Evolutionary conservation across 1,140 invertebrate species (phyloP), one percentile per base, ranked within the genome.

Genomic region (Calephelis nemesis): DNA sequence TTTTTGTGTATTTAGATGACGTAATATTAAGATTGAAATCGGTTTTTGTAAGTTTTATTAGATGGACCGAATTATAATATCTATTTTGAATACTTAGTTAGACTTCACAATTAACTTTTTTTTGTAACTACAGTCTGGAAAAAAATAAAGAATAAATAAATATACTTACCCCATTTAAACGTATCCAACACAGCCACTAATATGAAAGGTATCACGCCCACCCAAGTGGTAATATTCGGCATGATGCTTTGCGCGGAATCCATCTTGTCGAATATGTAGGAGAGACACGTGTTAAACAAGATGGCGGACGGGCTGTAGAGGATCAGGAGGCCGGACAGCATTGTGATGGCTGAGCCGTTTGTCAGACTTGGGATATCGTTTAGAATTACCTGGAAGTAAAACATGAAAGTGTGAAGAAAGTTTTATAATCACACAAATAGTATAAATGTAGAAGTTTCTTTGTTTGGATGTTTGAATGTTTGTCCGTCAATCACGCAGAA

Each of bases 261-360:
- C 92, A 94, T 94, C 78, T 95, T 95, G 76, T 96, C 95, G 82
- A 98, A 98, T 15, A 96, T 92, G 76, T 97, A 97, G 30, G 96
- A 96, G 1, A 96, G 86, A 77, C 95, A 95, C 0, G 96, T 95
- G 47, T 94, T 94, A 83, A 96, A 96, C 63, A 97, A 87, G 13
- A 97, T 94, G 52, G 95, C 95, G 10, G 95, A 93, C 13, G 96
- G 95, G 71, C 95, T 95, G 83, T 96, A 97, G 0, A 97, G 83
- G 30, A 96, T 79, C 6, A 96, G 92, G 1, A 97, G 91, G 42
- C 94, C 83, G 47, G 94, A 93, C 5, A 97, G 89, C 13, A 94
- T 94, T 30, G 94, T 89, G 15, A 97, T 93, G 1, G 96, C 96
- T 19, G 96, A 95, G 52, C 93, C 85, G 79, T 95, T 93, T 62